Percentiles rank a stretch among this genome's conserved stretches.
Evolutionary conservation across 1,140 invertebrate species (phyloP).

Genomic region (Temnothorax curvispinosus): DNA sequence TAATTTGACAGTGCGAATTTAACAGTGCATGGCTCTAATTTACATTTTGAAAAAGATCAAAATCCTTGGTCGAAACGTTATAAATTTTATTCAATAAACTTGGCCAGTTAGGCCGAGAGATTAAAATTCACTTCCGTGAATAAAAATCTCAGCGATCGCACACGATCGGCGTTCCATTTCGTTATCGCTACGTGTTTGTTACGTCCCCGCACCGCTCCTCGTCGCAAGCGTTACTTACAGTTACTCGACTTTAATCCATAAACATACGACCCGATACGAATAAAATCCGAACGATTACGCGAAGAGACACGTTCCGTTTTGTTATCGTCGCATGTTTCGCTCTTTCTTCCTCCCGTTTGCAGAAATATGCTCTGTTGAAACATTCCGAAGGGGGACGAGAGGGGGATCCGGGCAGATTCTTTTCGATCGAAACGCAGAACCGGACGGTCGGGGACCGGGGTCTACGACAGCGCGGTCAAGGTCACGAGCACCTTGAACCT

Average conservation of each 20-base stretch:
- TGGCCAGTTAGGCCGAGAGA: too few species aligned
- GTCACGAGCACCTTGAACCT: constrained; percentile 24
- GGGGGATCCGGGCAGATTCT: not conserved
- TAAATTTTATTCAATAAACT: too few species aligned
- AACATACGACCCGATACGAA: not conserved
- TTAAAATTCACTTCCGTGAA: too few species aligned
- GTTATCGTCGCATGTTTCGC: not conserved
- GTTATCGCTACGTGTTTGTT: not conserved
- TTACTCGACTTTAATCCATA: not conserved
- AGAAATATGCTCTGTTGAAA: not conserved
- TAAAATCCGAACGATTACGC: not conserved
- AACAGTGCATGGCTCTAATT: too few species aligned
- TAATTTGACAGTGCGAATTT: too few species aligned
- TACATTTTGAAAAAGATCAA: too few species aligned
- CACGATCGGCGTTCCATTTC: not conserved
- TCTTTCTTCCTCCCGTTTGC: not conserved
- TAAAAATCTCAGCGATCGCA: too few species aligned
- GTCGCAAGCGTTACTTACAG: too few species aligned
- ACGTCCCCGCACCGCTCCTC: not conserved
- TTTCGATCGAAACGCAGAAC: not conserved
- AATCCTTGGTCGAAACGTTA: too few species aligned
- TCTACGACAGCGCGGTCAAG: constrained; percentile 12
- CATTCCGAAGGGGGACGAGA: too few species aligned
- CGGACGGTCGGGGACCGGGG: not conserved
- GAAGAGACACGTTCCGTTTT: not conserved